Base-by-base conservation (phyloP, 1,140 invertebrate species). In the Drosophila navojoa region DNA sequence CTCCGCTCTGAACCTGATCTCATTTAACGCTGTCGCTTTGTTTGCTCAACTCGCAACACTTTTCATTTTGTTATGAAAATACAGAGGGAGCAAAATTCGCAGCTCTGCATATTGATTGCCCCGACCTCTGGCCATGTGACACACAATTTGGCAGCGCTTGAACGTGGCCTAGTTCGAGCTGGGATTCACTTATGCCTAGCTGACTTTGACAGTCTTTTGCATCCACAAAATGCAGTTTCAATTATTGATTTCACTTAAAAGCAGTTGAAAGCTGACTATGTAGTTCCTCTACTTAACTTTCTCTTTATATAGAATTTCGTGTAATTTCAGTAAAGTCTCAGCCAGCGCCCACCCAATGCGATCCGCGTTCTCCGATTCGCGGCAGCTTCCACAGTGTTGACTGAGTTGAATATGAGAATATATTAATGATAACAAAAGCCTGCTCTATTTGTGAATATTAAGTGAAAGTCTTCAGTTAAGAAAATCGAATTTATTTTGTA, bases 351-450 rank as follows among this genome's bases (percentile, higher is more conserved):
- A 99, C 96, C 93, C 97, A 99, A 0, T 98, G 97, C 92, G 98
- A 99, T 92, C 98, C 97, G 76, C 98, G 93, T 94, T 99, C 98
- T n/a, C 98, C 98, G 92, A 99, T 99, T 87, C 98, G 94, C 55
- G 98, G 98, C 94, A 96, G 97, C 93, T 99, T 99, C 98, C 98
- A 99, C 93, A 16, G 16, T 44, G 15, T 44, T 44, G 5, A 29
- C 1, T 29, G 27, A 5, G 27, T 29, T 29, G 35, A 3, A 11
- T 3, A 0, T 38, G 13, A 38, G 10, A 38, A 7, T 11, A 13
- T 3, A 11, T 10, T 5, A 5, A 32, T 32, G 6, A 32, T 32
- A 38, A 13, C 35, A 38, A 38, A 10, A 13, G 35, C 35, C 35
- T 38, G 11, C 11, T 38, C 11, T 7, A 11, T 11, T 11, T 10